phyloP scores from a whole-genome alignment of 2,113 vertebrate genomes.

The Ariopsis seemanni region DNA sequence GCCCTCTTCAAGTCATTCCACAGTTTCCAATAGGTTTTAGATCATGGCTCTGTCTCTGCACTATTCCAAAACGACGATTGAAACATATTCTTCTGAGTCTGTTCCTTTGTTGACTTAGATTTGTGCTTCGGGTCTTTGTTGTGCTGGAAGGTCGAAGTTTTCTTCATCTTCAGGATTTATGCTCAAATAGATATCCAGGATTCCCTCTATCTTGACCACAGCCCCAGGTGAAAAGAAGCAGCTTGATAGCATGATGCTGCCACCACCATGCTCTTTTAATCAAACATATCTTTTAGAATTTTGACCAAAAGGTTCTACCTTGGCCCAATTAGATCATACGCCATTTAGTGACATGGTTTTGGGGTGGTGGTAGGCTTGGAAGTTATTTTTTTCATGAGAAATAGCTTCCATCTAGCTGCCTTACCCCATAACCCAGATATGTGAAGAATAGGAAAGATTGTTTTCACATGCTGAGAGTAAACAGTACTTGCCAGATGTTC shows the following conservation, averaged over 20 bases:
- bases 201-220: background rate
- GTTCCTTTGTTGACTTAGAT: background rate
- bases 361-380: background rate
- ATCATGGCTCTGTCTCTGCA: no score
- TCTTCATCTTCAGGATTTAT: background rate
- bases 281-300: background rate
- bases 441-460: no score
- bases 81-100: no score
- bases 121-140: background rate
- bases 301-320: no score
- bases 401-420: no score
- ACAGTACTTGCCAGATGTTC: no score
- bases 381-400: no score
- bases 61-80: background rate
- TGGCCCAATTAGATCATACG: background rate
- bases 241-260: background rate
- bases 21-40: background rate
- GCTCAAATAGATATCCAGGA: background rate
- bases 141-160: no score
- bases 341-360: background rate
- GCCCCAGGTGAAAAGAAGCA: background rate
- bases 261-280: background rate
- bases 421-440: no score
- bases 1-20: background rate
- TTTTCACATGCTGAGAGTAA: no score